Evolutionary conservation across 1,140 invertebrate genomes (phyloP).

Genomic region (Thaumetopoea pityocampa): DNA sequence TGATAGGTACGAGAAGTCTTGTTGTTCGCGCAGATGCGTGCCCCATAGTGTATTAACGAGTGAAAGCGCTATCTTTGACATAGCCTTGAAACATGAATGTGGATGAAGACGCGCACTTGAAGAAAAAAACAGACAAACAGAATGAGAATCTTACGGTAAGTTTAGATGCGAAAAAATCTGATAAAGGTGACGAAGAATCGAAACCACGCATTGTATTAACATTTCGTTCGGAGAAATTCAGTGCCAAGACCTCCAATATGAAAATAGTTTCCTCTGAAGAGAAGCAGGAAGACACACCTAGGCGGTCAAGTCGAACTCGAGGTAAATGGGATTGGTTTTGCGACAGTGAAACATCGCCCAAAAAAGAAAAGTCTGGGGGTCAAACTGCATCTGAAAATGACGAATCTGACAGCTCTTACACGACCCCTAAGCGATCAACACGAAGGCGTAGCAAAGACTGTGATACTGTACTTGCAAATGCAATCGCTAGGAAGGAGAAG

Average conservation of each 20-base stretch:
- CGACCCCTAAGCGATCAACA: conserved; percentile 66
- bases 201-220: conserved; percentile 73
- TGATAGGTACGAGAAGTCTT: too few species aligned
- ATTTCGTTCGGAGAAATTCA: conserved; percentile 70
- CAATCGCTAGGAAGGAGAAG: conserved; percentile 77
- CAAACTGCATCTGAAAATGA: conserved; percentile 62
- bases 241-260: conserved; percentile 64
- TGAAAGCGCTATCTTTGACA: conserved; percentile 12
- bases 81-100: conserved; percentile 38
- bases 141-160: conserved; percentile 35
- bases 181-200: conserved; percentile 47
- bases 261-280: conserved; percentile 70
- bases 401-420: conserved; percentile 46
- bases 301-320: conserved; percentile 45
- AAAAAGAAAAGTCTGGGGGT: conserved; percentile 36
- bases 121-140: conserved; percentile 45
- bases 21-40: not conserved
- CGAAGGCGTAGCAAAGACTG: conserved; percentile 70
- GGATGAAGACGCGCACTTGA: conserved; percentile 37
- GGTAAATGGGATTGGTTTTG: conserved; percentile 59
- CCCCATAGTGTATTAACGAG: not conserved
- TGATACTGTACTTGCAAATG: conserved; percentile 75
- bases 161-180: conserved; percentile 36
- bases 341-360: conserved; percentile 42
- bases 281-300: conserved; percentile 58